phyloP scores from a whole-genome alignment of 2,888 invertebrate genomes.

The Timandra comae region DNA sequence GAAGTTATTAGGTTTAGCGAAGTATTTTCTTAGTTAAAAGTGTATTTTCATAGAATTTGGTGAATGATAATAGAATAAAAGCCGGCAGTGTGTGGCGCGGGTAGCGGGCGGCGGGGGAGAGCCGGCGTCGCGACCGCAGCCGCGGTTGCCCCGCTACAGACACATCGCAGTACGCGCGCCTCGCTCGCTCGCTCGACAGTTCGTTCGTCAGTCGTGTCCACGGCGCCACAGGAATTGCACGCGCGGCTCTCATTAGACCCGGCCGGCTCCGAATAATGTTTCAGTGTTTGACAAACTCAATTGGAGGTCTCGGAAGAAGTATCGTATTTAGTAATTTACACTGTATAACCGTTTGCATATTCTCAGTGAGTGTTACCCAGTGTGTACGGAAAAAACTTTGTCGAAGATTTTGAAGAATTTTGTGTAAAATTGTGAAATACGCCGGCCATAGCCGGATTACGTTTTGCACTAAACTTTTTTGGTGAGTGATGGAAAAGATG shows the following conservation, averaged over 20 bases:
- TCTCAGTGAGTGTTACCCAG: slow-evolving; percentile 77
- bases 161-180: slow-evolving; percentile 37
- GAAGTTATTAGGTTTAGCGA: slow-evolving; percentile 5
- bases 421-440: slow-evolving; percentile 75
- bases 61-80: slow-evolving; percentile 54
- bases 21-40: slow-evolving; percentile 15
- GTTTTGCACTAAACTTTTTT: slow-evolving; percentile 70
- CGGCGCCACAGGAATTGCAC: slow-evolving; percentile 69
- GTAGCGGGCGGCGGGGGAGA: slow-evolving; percentile 31
- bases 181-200: slow-evolving; percentile 30
- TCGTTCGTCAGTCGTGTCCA: slow-evolving; percentile 58
- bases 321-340: slow-evolving; percentile 71
- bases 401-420: slow-evolving; percentile 77
- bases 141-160: slow-evolving; percentile 33
- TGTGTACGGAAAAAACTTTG: slow-evolving; percentile 77
- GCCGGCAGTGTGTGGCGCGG: slow-evolving; percentile 16
- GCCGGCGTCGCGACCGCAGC: slow-evolving; percentile 36
- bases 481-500: slow-evolving; percentile 47
- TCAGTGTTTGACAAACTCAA: slow-evolving; percentile 76
- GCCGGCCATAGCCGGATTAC: slow-evolving; percentile 68
- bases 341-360: slow-evolving; percentile 73
- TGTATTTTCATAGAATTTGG: slow-evolving; percentile 66
- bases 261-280: slow-evolving; percentile 76
- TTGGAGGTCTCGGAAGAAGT: slow-evolving; percentile 75
- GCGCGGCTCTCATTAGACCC: slow-evolving; percentile 69